Base-by-base conservation (phyloP, 2,113 vertebrate species). In the Parotia lawesii region DNA sequence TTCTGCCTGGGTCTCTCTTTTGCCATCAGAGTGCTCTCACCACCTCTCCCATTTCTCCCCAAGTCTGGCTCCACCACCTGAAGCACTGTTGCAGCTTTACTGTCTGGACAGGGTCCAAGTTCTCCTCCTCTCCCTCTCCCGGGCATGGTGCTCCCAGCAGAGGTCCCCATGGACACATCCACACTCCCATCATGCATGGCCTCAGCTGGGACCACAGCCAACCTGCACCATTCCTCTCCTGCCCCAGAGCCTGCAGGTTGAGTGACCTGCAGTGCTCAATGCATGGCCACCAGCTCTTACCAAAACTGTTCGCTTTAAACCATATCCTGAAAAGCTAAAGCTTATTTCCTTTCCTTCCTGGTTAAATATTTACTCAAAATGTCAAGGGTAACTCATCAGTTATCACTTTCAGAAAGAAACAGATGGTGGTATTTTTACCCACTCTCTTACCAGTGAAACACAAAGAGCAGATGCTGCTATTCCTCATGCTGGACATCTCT, bases 391-490 rank as follows among this genome's bases (percentile, higher is more conserved):
- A 93, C 75, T 93, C 92, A 72, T 78, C 85, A 88, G 72, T 86
- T 85, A 77, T 48, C 54, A n/a, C 86, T 67, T 90, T 38, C n/a
- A 95, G 90, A 87, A 47, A 58, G 72, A 92, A 96, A 77, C 84
- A 95, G 81, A 91, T 93, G 93, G 95, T 72, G 56, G 23, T 76
- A 92, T 89, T 96, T 95, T 95, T 89, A 95, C 83, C 92, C 57
- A 11, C 51, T 88, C 62, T 64, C 29, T 58, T 51, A 87, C 64
- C 76, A 87, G 53, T 5, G 44, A 85, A 82, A 94, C 78, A 91
- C 77, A 85, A 94, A 90, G 69, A 71, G 76, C 82, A 90, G 95
- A 93, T 84, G 80, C 51, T 84, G 47, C 78, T 65, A 2, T 40
- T 95, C 75, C 78, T 84, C 75, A 50, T 0, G 0, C 25, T 42